Conservation (phyloP, 2,888 invertebrate genomes). For the Pediacus dermestoides region DNA sequence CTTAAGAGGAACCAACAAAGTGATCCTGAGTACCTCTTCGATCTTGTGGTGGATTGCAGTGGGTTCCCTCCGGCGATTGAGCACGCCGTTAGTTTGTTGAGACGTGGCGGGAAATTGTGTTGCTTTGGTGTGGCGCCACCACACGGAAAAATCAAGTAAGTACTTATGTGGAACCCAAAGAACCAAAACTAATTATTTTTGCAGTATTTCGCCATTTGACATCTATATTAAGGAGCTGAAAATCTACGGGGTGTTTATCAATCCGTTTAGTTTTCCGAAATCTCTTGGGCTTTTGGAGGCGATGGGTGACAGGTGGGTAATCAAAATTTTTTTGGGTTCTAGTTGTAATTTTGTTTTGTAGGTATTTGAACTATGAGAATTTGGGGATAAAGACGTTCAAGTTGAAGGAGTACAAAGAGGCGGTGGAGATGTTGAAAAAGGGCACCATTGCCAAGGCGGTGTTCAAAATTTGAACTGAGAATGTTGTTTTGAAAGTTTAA, state of each 20-base stretch:
- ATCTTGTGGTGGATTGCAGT: slow-evolving; percentile 70
- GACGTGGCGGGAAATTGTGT: slow-evolving; percentile 62
- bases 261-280: slow-evolving; percentile 64
- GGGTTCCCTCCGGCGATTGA: slow-evolving; percentile 69
- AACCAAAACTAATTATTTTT: too few relatives aligned
- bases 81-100: slow-evolving; percentile 56
- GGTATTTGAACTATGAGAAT: slow-evolving; percentile 59
- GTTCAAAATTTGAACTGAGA: slow-evolving; percentile 54
- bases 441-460: slow-evolving; percentile 61
- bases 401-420: slow-evolving; percentile 55
- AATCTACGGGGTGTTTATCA: slow-evolving; percentile 63
- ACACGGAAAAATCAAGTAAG: slow-evolving; percentile 48
- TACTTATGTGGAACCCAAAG: neutral
- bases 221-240: slow-evolving; percentile 63
- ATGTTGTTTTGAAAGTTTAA: too few relatives aligned
- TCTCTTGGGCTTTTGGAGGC: slow-evolving; percentile 61
- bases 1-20: slow-evolving; percentile 46
- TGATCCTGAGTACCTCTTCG: slow-evolving; percentile 53
- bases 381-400: slow-evolving; percentile 58
- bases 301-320: slow-evolving; percentile 52
- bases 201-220: slow-evolving; percentile 57
- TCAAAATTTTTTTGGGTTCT: slow-evolving; percentile 8
- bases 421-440: slow-evolving; percentile 53
- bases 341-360: slow-evolving; percentile 32
- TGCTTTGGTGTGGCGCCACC: slow-evolving; percentile 66